Evolutionary conservation across 23 tunicate genomes (phyloP).

Genomic region (Corella eumyota): DNA sequence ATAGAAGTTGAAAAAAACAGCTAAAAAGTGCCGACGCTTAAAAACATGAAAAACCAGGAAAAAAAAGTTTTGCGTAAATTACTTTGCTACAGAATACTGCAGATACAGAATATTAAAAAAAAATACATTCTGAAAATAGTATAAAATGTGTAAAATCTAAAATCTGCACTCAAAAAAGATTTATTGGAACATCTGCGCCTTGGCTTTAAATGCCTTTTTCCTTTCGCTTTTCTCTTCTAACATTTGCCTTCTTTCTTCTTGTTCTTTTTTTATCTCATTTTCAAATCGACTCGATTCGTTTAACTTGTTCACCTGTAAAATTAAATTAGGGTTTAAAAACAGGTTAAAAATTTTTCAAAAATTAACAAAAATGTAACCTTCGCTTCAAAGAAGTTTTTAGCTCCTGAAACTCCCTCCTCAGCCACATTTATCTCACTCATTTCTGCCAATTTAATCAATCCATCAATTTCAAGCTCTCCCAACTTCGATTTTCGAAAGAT

Average conservation of each 20-base stretch:
- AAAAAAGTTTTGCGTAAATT: no score
- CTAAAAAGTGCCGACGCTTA: no score
- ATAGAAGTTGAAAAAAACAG: no score
- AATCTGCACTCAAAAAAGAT: no score
- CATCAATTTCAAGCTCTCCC: constrained; percentile 66
- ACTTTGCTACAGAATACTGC: no score
- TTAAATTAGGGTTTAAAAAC: no score
- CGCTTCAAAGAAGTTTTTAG: constrained; percentile 95
- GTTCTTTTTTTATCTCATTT: constrained; percentile 62
- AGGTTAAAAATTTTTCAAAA: not conserved
- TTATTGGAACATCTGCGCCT: constrained; percentile 69
- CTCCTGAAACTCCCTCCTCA: constrained; percentile 86
- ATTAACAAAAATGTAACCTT: constrained; percentile 29
- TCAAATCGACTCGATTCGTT: constrained; percentile 56
- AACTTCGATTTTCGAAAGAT: constrained; percentile 67
- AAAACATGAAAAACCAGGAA: no score
- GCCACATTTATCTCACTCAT: constrained; percentile 76
- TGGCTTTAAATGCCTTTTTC: constrained; percentile 55
- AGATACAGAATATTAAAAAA: no score
- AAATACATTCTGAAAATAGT: no score
- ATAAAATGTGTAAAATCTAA: no score
- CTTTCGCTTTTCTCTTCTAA: constrained; percentile 63
- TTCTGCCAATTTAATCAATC: constrained; percentile 63
- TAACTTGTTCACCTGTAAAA: constrained; percentile 46
- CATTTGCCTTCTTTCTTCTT: constrained; percentile 45